These are phyloP conservation scores for Drosophila siamana DNA, from an alignment of 2,888 invertebrate genomes.

Conservation along the genomic window DNA sequence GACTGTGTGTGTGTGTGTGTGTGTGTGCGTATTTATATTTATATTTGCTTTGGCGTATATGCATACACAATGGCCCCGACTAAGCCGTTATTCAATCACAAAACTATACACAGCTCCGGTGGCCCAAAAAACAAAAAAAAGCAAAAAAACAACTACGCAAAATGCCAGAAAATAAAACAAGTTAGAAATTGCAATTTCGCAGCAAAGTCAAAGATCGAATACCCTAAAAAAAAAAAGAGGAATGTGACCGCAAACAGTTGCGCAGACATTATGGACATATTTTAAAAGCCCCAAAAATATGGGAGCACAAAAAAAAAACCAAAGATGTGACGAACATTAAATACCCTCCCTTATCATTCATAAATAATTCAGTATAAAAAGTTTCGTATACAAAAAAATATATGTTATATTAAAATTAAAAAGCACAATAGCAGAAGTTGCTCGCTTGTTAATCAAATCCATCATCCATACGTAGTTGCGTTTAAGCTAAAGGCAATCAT, in stretches of 20 bases:
- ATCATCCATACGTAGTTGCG: no score
- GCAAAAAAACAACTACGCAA: conserved; percentile 12
- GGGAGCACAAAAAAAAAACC: no score
- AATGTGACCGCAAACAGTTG: neutral
- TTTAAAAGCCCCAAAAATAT: neutral
- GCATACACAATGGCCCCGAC: conserved; percentile 42
- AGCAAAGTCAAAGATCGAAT: conserved; percentile 24
- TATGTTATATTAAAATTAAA: no score
- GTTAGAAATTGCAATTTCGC: conserved; percentile 17
- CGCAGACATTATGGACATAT: neutral
- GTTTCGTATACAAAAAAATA: no score
- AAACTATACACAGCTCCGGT: conserved; percentile 43
- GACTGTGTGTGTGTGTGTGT: conserved; percentile 40
- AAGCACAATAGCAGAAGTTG: no score
- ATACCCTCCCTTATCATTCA: no score
- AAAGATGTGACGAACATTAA: no score
- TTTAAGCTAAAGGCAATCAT: no score
- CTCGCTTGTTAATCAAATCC: no score
- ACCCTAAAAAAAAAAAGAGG: conserved; percentile 20
- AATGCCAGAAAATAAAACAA: conserved; percentile 27
- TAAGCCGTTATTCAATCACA: conserved; percentile 68
- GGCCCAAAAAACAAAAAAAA: conserved; percentile 24
- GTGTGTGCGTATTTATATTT: conserved; percentile 14
- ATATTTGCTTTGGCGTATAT: conserved; percentile 31
- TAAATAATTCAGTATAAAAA: no score